Evolutionary conservation across 2,797 vertebrate genomes (phyloP).

Genomic region (Notolepis coatsorum): DNA sequence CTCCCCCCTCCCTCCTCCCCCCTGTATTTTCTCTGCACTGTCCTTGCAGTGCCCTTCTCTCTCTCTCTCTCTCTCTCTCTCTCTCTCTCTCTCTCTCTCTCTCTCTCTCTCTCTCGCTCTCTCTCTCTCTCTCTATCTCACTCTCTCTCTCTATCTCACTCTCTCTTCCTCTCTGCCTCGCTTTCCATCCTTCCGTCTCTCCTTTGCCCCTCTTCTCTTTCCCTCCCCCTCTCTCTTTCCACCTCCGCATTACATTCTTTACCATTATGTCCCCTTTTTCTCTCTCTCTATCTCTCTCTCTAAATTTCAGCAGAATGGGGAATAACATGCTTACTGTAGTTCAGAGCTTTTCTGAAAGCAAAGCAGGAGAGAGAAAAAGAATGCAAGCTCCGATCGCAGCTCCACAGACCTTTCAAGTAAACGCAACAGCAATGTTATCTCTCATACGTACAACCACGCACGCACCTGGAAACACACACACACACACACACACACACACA

Average conservation of each 20-base stretch:
- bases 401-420: conserved; percentile 65
- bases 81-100: conserved; percentile 65
- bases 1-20: conserved; percentile 60
- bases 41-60: conserved; percentile 79
- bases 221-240: conserved; percentile 10
- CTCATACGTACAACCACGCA: conserved; percentile 1
- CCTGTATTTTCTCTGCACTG: conserved; percentile 72
- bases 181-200: conserved; percentile 7
- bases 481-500: neutral
- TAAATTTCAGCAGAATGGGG: conserved; percentile 66
- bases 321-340: conserved; percentile 73
- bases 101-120: conserved; percentile 60
- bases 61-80: conserved; percentile 58
- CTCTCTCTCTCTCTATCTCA: conserved; percentile 45
- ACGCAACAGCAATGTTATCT: conserved; percentile 38
- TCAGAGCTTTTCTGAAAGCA: conserved; percentile 61
- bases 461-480: neutral
- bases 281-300: conserved; percentile 27
- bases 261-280: neutral
- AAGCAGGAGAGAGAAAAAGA: neutral
- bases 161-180: conserved; percentile 10
- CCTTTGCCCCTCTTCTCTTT: conserved; percentile 17
- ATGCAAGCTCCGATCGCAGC: conserved; percentile 56
- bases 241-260: neutral
- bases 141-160: conserved; percentile 11